phyloP scores from a whole-genome alignment of 2,113 vertebrate species.

The Corydoras sp. region DNA sequence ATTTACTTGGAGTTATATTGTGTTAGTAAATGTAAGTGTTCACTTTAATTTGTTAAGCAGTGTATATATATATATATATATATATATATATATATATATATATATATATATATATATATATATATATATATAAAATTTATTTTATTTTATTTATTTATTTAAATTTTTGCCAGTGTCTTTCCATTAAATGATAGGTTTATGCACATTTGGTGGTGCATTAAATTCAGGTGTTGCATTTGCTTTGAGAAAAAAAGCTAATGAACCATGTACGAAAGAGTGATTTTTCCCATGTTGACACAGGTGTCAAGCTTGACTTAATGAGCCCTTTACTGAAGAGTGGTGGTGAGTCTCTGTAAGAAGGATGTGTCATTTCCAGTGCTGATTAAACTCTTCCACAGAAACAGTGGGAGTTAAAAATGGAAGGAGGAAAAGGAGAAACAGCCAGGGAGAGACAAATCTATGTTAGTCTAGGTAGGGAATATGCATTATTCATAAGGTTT shows the following conservation, averaged over 20 bases:
- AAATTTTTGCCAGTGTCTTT: not conserved
- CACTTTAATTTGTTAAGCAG: too few relatives aligned
- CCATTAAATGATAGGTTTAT: not conserved
- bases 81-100: too few relatives aligned
- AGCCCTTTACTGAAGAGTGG: slow-evolving; percentile 23
- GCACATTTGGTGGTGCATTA: not conserved
- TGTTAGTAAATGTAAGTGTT: too few relatives aligned
- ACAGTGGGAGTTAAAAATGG: slow-evolving; percentile 64
- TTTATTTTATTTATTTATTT: too few relatives aligned
- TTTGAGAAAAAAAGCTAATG: slow-evolving; percentile 15
- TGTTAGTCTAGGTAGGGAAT: slow-evolving; percentile 53
- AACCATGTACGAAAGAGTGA: slow-evolving; percentile 7
- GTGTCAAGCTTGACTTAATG: slow-evolving; percentile 24
- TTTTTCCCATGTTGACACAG: slow-evolving; percentile 22
- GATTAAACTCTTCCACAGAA: slow-evolving; percentile 68
- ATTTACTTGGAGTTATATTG: too few relatives aligned
- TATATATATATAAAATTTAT: too few relatives aligned
- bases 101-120: too few relatives aligned
- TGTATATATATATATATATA: too few relatives aligned
- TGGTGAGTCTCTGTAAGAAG: slow-evolving; percentile 49
- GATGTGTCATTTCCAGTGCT: slow-evolving; percentile 66
- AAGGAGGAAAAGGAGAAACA: slow-evolving; percentile 56
- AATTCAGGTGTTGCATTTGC: not conserved
- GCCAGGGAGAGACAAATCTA: slow-evolving; percentile 40
- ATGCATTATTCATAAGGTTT: slow-evolving; percentile 72